Evolutionary conservation across 2,797 vertebrate species (phyloP).

Genomic region (Argya squamiceps): DNA sequence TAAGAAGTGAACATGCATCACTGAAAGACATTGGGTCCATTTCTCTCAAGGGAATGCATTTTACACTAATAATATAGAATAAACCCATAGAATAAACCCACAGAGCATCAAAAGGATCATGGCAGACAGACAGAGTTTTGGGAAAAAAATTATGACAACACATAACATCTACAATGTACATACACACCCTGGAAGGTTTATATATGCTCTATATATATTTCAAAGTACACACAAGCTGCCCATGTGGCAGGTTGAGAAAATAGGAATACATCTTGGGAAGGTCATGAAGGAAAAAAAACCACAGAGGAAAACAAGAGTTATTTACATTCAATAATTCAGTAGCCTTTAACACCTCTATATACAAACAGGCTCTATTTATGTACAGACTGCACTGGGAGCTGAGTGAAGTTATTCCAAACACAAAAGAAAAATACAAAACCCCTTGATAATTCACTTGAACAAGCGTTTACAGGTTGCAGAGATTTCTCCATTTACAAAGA

Average conservation of each 20-base stretch:
- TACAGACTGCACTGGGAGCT: slow-evolving; percentile 25
- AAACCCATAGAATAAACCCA: slow-evolving; percentile 22
- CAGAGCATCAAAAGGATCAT: not conserved
- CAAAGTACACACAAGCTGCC: slow-evolving; percentile 43
- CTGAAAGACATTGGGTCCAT: not conserved
- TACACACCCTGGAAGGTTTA: slow-evolving; percentile 43
- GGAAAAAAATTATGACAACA: not conserved
- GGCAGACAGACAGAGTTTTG: not conserved
- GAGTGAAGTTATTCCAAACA: slow-evolving; percentile 22
- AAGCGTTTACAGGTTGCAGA: slow-evolving; percentile 15
- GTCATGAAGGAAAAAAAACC: not conserved
- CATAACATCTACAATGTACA: not conserved
- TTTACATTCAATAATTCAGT: slow-evolving; percentile 72
- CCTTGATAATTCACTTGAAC: not conserved
- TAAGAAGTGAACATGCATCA: not conserved
- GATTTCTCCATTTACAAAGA: not conserved
- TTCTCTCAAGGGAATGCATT: slow-evolving; percentile 13
- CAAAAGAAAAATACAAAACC: slow-evolving; percentile 24
- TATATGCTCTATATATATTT: slow-evolving; percentile 31
- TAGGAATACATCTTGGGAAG: slow-evolving; percentile 65
- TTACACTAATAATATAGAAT: not conserved
- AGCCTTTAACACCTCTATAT: slow-evolving; percentile 65
- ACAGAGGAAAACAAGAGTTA: slow-evolving; percentile 67
- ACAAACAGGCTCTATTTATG: slow-evolving; percentile 57
- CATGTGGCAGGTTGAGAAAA: slow-evolving; percentile 46